phyloP scores from a whole-genome alignment of 2,888 invertebrate genomes.

The Choristoneura rosaceana region DNA sequence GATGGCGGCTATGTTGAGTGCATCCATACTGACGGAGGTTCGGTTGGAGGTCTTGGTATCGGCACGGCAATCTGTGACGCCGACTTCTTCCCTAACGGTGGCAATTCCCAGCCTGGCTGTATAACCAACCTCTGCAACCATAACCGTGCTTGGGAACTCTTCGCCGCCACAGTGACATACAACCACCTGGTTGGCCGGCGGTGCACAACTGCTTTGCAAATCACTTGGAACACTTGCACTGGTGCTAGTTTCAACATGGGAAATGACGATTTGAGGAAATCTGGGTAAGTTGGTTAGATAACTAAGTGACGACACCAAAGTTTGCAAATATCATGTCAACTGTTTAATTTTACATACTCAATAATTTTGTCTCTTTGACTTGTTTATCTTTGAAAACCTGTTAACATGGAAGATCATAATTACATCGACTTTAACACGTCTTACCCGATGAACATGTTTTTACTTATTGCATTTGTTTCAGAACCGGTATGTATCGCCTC shows the following conservation, averaged over 20 bases:
- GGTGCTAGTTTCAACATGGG: slow-evolving; percentile 63
- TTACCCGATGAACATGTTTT: neutral
- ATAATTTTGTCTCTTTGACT: neutral
- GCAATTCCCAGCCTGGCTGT: slow-evolving; percentile 72
- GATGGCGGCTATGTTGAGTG: slow-evolving; percentile 57
- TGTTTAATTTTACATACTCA: neutral
- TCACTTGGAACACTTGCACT: slow-evolving; percentile 60
- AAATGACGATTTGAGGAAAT: slow-evolving; percentile 60
- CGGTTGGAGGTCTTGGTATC: slow-evolving; percentile 44
- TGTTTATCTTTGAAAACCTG: no score
- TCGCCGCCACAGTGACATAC: slow-evolving; percentile 62
- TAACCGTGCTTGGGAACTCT: slow-evolving; percentile 68
- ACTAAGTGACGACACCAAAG: no score
- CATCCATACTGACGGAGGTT: slow-evolving; percentile 51
- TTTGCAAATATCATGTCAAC: neutral
- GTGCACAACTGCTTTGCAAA: slow-evolving; percentile 59
- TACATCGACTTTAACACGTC: no score
- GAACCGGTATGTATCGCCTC: slow-evolving; percentile 56
- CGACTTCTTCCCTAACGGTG: slow-evolving; percentile 87
- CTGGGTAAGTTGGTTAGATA: slow-evolving; percentile 54
- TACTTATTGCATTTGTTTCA: slow-evolving; percentile 47
- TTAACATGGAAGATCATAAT: no score
- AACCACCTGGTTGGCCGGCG: slow-evolving; percentile 63
- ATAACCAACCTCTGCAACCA: slow-evolving; percentile 62
- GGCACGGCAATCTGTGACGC: slow-evolving; percentile 62